Base-by-base conservation (phyloP, 2,113 vertebrate genomes). In the Circaetus cinerascens region DNA sequence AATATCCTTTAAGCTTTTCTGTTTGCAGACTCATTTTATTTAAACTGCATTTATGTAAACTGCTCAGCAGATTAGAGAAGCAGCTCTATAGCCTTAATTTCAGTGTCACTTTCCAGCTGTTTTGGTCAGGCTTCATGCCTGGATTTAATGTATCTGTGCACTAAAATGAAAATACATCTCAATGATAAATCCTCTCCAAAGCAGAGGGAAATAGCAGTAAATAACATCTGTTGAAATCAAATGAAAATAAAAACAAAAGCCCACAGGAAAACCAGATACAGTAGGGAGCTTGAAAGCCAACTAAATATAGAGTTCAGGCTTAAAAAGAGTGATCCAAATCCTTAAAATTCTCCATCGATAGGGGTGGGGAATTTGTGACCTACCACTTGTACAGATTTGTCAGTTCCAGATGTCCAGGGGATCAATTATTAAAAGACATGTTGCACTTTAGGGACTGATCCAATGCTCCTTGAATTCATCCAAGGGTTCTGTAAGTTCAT, bases 11-110 rank as follows among this genome's bases (percentile, higher is more conserved):
- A 97, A 97, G 86, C 91, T 83, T 96, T 94, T 94, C 73, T 95
- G 29, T 97, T 97, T 94, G 72, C 78, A 95, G 89, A 81, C 62
- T 87, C 48, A 92, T 96, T 98, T 97, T 97, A 98, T 97, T 96
- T 97, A 98, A 96, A 97, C 90, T 91, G 73, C 94, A 93, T 97
- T 93, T 96, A 86, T 97, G 96, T 91, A 97, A 96, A 97, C 88
- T 95, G 90, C 80, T 96, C 67, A 92, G 74, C 57, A 69, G 63
- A 97, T 96, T 97, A 97, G 95, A 97, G 68, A 90, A 38, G 36
- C 86, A 94, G 64, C 94, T 95, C 79, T 78, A 92, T 90, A 89
- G 59, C 85, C 74, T 98, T 97, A 88, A 97, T 98, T 97, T 95
- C 71, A 83, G 77, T 95, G 90, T 97, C 82, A 96, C 79, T 97